Conservation (phyloP, 2,113 vertebrate species). For the Aythya baeri region DNA sequence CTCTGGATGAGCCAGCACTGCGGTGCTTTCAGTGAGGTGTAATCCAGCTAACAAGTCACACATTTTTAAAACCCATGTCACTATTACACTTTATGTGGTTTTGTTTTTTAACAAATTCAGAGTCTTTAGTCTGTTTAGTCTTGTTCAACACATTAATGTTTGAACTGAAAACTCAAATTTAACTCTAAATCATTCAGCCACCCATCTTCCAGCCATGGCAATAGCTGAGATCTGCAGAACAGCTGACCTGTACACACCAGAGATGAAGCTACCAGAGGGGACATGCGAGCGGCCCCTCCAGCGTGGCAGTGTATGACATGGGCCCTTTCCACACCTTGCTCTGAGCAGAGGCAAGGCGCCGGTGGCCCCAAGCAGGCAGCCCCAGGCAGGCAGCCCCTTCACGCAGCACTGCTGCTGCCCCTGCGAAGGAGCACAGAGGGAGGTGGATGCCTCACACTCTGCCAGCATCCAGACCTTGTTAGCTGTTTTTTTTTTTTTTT, state of each 20-base stretch:
- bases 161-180: neutral
- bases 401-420: neutral
- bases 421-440: no score
- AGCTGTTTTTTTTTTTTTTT: neutral
- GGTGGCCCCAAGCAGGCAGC: no score
- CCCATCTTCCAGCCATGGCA: accelerated
- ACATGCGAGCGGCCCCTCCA: neutral
- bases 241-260: neutral
- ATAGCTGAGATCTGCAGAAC: neutral
- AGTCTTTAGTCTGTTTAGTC: neutral
- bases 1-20: neutral
- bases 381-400: neutral
- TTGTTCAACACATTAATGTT: neutral
- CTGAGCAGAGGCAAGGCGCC: neutral
- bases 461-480: neutral
- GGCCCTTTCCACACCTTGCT: neutral
- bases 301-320: accelerated
- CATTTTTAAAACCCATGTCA: neutral
- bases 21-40: neutral
- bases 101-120: neutral
- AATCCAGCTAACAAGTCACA: neutral
- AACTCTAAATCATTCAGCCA: no score
- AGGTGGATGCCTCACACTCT: no score
- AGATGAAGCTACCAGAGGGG: neutral
- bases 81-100: neutral